Evolutionary conservation across 2,888 invertebrate species (phyloP).

Genomic region (Drosophila putrida): DNA sequence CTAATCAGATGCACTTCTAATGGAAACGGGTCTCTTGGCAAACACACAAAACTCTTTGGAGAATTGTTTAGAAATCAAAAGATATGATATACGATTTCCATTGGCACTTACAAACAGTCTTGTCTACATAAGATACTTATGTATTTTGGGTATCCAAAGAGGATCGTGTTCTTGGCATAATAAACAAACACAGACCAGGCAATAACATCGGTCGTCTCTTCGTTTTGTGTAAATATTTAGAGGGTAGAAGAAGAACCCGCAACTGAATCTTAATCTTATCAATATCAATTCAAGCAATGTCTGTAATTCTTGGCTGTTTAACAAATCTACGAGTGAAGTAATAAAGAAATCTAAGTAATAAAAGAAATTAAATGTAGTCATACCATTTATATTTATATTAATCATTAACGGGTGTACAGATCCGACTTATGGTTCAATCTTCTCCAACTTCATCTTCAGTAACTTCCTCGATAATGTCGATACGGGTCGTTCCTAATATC

Average conservation of each 20-base stretch:
- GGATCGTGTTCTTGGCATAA: constrained; percentile 50
- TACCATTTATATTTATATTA: neutral
- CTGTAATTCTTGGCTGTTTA: constrained; percentile 23
- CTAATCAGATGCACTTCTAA: constrained; percentile 29
- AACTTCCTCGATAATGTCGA: no score
- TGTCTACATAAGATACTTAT: neutral
- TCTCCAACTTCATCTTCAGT: neutral
- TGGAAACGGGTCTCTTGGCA: neutral
- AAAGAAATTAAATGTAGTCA: no score
- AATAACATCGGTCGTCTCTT: constrained; percentile 3
- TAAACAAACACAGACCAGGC: constrained; percentile 36
- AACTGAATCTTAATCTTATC: constrained; percentile 31
- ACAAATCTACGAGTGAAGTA: constrained; percentile 9
- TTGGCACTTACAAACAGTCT: neutral
- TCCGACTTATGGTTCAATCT: neutral
- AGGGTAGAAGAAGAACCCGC: constrained; percentile 1
- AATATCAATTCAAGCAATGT: constrained; percentile 11
- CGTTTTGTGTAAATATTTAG: constrained; percentile 38
- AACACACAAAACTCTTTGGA: constrained; percentile 1
- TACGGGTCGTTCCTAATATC: no score
- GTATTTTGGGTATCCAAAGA: constrained; percentile 44
- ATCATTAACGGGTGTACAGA: neutral
- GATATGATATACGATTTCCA: constrained; percentile 9
- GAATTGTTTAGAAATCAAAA: constrained; percentile 3
- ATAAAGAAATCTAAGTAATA: neutral